Evolutionary conservation across 2,888 invertebrate species (phyloP).

Genomic region (Molanna angustata): DNA sequence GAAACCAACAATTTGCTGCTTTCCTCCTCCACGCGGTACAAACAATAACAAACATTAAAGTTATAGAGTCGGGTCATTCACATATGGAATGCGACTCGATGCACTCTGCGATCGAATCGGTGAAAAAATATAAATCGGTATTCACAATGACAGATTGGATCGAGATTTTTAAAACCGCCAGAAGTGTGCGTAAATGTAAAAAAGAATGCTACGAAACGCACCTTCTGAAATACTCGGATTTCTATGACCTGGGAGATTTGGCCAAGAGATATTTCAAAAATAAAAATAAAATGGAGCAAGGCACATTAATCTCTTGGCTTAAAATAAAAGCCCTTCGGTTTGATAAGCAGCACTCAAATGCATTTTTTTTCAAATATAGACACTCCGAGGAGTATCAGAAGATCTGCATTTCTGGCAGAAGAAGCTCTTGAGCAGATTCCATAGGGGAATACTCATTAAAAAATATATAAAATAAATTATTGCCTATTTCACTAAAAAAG

Average conservation of each 20-base stretch:
- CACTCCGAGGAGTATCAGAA: not conserved
- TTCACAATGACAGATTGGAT: not conserved
- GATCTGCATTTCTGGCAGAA: not conserved
- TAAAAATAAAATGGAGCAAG: not conserved
- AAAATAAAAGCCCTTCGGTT: not conserved
- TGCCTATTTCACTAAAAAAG: not conserved
- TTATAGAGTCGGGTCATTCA: conserved; percentile 13
- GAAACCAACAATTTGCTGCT: conserved; percentile 2
- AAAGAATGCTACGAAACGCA: not conserved
- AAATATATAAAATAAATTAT: not conserved
- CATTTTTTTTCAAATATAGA: not conserved
- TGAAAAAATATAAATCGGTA: not conserved
- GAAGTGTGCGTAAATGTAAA: not conserved
- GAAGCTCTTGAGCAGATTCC: not conserved
- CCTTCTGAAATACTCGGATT: not conserved
- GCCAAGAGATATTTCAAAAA: not conserved
- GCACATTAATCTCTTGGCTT: not conserved
- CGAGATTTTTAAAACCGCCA: not conserved
- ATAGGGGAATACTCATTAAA: not conserved
- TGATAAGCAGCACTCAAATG: not conserved
- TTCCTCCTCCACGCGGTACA: not conserved
- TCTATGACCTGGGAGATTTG: not conserved
- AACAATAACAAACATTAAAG: conserved; percentile 5
- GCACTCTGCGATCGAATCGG: conserved; percentile 11
- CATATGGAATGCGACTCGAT: conserved; percentile 14